A percentile compares a stretch with the other conserved stretches of the same genome.
phyloP scores from a whole-genome alignment of 2,888 invertebrate genomes.

The Amaurobius ferox region DNA sequence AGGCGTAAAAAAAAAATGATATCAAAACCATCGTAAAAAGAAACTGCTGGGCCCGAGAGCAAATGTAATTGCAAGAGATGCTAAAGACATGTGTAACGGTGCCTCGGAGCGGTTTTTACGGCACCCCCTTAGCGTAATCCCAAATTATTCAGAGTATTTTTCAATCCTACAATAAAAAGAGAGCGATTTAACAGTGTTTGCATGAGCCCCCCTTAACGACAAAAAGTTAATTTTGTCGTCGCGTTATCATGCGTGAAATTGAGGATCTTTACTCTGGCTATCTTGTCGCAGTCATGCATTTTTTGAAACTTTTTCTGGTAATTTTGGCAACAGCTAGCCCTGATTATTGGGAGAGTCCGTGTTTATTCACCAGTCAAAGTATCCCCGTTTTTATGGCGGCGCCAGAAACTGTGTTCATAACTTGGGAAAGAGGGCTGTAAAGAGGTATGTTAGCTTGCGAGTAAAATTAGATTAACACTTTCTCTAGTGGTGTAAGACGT shows the following conservation, averaged over 20 bases:
- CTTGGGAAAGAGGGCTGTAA: neutral
- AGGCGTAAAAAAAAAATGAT: constrained; percentile 28
- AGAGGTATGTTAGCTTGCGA: neutral
- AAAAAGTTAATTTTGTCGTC: constrained; percentile 64
- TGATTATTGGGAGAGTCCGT: constrained; percentile 34
- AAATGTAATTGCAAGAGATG: constrained; percentile 66
- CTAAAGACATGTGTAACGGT: constrained; percentile 70
- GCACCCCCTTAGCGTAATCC: constrained; percentile 51
- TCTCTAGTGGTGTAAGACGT: neutral
- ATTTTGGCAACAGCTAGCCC: constrained; percentile 30
- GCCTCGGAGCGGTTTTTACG: constrained; percentile 59
- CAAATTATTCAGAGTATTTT: constrained; percentile 65
- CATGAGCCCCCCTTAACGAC: constrained; percentile 52
- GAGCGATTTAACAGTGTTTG: constrained; percentile 61
- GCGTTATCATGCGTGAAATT: constrained; percentile 60
- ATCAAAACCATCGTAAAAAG: constrained; percentile 12
- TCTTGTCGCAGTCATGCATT: constrained; percentile 3
- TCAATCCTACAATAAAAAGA: constrained; percentile 43
- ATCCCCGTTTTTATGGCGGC: neutral
- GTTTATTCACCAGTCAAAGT: constrained; percentile 39
- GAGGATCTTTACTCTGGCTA: constrained; percentile 22
- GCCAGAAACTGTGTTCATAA: neutral
- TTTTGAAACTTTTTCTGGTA: constrained; percentile 19
- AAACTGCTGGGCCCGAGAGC: constrained; percentile 43
- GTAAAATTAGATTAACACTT: constrained; percentile 35